Conservation (phyloP, 2,797 vertebrate species). For the Sebastes steindachneri region DNA sequence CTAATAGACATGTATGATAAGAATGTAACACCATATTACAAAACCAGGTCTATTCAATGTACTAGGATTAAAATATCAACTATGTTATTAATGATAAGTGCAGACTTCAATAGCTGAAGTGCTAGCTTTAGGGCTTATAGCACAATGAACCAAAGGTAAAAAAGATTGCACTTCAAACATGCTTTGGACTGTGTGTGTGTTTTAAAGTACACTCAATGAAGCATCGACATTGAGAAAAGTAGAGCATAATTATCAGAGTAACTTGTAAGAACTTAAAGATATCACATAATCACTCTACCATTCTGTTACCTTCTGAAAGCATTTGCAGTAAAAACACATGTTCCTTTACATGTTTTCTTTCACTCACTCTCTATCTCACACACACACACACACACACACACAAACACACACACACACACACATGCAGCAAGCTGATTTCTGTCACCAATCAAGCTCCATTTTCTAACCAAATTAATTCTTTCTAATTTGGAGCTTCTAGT, state of each 20-base stretch:
- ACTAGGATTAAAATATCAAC: not conserved
- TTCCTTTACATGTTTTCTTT: conserved; percentile 13
- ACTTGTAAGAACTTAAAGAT: conserved; percentile 9
- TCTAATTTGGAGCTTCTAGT: conserved; percentile 79
- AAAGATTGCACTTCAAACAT: not conserved
- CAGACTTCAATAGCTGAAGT: not conserved
- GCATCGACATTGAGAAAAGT: not conserved
- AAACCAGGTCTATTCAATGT: not conserved
- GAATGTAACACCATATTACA: not conserved
- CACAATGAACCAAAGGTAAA: not conserved
- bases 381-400: conserved; percentile 4
- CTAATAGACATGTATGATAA: not conserved
- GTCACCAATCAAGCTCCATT: conserved; percentile 83
- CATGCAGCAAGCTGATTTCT: conserved; percentile 62
- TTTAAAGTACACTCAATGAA: not conserved
- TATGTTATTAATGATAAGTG: not conserved
- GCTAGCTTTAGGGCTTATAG: not conserved
- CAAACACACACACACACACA: not conserved
- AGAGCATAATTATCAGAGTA: not conserved
- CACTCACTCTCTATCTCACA: not conserved
- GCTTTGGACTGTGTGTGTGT: not conserved
- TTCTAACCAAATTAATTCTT: conserved; percentile 83
- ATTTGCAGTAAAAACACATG: conserved; percentile 16
- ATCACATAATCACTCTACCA: conserved; percentile 1
- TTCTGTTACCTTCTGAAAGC: conserved; percentile 26